Base-by-base conservation (phyloP, 2,888 invertebrate species). In the Aleiodes leptofemur region DNA sequence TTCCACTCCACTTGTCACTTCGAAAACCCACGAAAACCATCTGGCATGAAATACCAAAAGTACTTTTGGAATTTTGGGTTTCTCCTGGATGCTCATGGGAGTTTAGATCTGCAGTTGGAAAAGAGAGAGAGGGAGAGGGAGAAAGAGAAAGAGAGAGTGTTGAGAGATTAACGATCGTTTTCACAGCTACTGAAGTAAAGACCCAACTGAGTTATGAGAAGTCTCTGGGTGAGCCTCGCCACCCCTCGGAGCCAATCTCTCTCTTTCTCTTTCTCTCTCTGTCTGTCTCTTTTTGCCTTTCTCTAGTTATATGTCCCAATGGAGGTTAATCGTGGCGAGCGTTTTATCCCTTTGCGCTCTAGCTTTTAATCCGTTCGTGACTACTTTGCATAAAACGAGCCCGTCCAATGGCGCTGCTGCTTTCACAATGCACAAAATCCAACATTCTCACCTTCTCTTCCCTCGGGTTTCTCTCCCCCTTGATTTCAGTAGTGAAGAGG, bases 301-400 rank as follows among this genome's bases (percentile, higher is more conserved):
- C 43, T 34, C 53, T 51, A 55, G 31, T 9, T 69, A 34, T 66
- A 48, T 72, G 48, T 50, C 13, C 50, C 80, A 81, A 83, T 81
- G 78, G 81, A 80, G 83, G 80, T 81, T 81, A 83, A 82, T 82
- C 82, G 81, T 79, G 80, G 79, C 69, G 80, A 82, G 81, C 80
- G 80, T 82, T 82, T 83, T 83, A 83, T 84, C 79, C 79, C 80
- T 81, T 16, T 14, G 43, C 16, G 48, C 29, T 68, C 68, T 81
- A 81, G 81, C 82, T 85, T 84, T 85, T 85, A 85, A 85, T 85
- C 84, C 83, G 81, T 82, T 82, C 82, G 82, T 83, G 82, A 80
- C 82, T 83, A 77, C 80, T 85, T 85, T 83, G 83, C 85, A 85
- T 84, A 82, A 83, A 81, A 80, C 80, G 79, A 68, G 72, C 78